phyloP scores from a whole-genome alignment of 2,888 invertebrate species.

The Leptinotarsa rubiginosa region DNA sequence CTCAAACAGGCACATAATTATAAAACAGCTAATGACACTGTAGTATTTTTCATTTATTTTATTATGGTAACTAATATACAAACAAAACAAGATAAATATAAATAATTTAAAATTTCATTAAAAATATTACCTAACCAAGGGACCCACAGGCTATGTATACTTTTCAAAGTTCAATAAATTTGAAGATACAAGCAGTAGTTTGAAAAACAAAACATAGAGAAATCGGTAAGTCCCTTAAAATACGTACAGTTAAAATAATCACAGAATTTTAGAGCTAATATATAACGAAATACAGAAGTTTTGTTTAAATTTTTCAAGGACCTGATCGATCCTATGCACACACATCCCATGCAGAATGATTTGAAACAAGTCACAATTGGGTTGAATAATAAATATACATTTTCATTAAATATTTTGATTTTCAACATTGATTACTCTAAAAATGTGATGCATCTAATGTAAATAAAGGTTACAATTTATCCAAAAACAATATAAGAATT shows the following conservation, averaged over 20 bases:
- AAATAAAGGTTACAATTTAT: constrained; percentile 21
- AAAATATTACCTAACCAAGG: constrained; percentile 47
- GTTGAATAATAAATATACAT: constrained; percentile 11
- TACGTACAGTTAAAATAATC: constrained; percentile 51
- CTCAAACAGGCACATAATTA: no score
- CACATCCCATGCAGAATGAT: background rate
- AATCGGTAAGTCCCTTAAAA: background rate
- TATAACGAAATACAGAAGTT: constrained; percentile 20
- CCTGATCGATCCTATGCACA: no score
- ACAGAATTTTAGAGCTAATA: constrained; percentile 55
- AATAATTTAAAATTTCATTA: constrained; percentile 56
- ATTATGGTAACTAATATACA: constrained; percentile 41
- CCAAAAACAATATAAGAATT: constrained; percentile 42
- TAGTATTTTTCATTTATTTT: constrained; percentile 32
- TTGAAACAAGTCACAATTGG: constrained; percentile 1
- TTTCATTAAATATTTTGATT: constrained; percentile 44
- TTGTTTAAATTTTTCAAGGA: background rate
- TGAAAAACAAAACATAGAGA: background rate
- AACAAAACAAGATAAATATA: constrained; percentile 55
- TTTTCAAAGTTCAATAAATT: background rate
- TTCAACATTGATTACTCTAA: constrained; percentile 41
- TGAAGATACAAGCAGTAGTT: background rate
- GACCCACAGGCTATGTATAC: constrained; percentile 13
- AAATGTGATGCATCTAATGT: constrained; percentile 43
- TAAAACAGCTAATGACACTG: background rate